These are phyloP conservation scores for Phyllotis vaccarum DNA, from an alignment of 2,797 vertebrate genomes.

Conservation along the genomic window DNA sequence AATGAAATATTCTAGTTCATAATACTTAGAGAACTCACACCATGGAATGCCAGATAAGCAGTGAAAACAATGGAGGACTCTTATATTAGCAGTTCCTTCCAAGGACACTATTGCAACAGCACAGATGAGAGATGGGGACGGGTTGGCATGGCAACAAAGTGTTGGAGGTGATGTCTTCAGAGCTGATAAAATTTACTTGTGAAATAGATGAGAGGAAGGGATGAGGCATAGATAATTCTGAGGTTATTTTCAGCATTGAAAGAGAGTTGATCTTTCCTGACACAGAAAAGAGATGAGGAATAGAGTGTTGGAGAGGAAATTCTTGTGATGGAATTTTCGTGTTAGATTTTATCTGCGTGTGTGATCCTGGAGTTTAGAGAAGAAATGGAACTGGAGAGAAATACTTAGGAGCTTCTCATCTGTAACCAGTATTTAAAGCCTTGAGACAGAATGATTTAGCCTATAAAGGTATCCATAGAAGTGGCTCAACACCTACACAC, in stretches of 20 bases:
- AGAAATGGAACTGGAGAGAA: not conserved
- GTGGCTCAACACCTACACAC: not conserved
- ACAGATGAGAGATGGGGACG: not conserved
- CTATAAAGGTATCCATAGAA: not conserved
- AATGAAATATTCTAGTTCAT: not conserved
- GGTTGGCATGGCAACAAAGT: not conserved
- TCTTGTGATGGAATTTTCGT: not conserved
- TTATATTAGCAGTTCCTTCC: no score
- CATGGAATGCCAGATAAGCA: not conserved
- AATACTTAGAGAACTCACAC: not conserved
- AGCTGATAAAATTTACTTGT: not conserved
- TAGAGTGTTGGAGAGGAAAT: not conserved
- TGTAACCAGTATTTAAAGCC: constrained; percentile 4
- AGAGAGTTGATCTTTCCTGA: not conserved
- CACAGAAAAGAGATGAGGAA: not conserved
- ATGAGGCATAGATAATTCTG: not conserved
- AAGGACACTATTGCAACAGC: not conserved
- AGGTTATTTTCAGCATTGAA: not conserved
- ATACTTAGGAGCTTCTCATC: not conserved
- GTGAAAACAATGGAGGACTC: not conserved
- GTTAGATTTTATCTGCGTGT: not conserved
- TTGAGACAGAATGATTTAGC: not conserved
- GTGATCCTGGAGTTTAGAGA: not conserved
- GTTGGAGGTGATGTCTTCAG: not conserved
- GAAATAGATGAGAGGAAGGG: not conserved